Conservation (phyloP, 2,797 vertebrate genomes). For the Paratrypauchen microcephalus region DNA sequence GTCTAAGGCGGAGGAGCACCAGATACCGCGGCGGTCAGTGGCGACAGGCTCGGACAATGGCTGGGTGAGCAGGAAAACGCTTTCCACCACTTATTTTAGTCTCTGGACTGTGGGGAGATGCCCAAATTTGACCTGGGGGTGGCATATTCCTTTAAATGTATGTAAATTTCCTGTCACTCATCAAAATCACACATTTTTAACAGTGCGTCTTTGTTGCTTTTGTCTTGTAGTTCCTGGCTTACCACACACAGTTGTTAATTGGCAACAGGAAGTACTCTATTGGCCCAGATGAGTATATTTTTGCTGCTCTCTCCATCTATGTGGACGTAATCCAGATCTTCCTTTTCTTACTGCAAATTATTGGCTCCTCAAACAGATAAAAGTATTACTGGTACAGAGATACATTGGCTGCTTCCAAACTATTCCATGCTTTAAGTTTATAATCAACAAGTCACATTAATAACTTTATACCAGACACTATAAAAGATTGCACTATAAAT, state of each 20-base stretch:
- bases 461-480: not conserved
- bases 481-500: not conserved
- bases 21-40: too few species aligned
- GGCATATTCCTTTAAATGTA: too few species aligned
- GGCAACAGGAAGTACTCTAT: slow-evolving; percentile 93
- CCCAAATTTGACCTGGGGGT: too few species aligned
- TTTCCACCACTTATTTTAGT: too few species aligned
- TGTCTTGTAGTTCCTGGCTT: slow-evolving; percentile 87
- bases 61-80: too few species aligned
- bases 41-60: too few species aligned
- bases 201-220: not conserved
- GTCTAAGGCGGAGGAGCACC: too few species aligned
- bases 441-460: not conserved
- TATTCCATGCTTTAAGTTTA: slow-evolving; percentile 11
- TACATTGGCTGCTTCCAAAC: not conserved
- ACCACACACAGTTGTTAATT: slow-evolving; percentile 93
- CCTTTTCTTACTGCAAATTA: slow-evolving; percentile 88
- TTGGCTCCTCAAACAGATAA: slow-evolving; percentile 75
- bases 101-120: too few species aligned
- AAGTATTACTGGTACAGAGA: not conserved
- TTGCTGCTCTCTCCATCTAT: slow-evolving; percentile 90
- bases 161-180: not conserved
- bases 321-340: slow-evolving; percentile 95
- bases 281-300: slow-evolving; percentile 91
- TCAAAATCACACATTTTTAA: not conserved